Evolutionary conservation across 2,113 vertebrate species (phyloP), one percentile per base, ranked within the genome.

Genomic region (Rhinichthys klamathensis): DNA sequence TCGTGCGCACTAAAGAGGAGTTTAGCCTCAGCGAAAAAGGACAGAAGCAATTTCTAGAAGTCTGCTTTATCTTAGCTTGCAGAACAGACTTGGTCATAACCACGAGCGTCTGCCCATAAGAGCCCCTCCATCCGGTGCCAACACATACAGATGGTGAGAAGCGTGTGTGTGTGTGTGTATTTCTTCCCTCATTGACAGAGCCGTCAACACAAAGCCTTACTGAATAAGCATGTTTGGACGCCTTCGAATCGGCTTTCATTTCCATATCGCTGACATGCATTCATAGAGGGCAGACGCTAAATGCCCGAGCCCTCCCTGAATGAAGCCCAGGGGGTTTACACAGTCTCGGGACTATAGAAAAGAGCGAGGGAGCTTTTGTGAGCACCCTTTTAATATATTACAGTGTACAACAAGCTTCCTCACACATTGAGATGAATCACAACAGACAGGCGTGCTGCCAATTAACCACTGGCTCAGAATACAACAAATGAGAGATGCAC

Each of bases 201-300:
- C 69, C 44, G 2, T 79, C 69, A 16, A 74, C 44, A 88, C 30
- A 84, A 77, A 74, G 74, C 75, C 9, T 16, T 30, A 32, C 60
- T 86, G 32, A 84, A 85, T 61, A 82, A 74, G 84, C 80, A 46
- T 81, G 72, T 89, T 88, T 76, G 86, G 87, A 88, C 35, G 86
- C 69, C 85, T 85, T 79, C 67, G 87, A 86, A 86, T 90, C 11
- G 30, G 69, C 46, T 86, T 80, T 75, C 21, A 91, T 90, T 86
- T 90, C 89, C 90, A 87, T 92, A 92, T 92, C 75, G 4, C 84
- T 38, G 61, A 79, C 85, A 89, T 81, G 73, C 92, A 90, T 91
- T 90, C 27, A 32, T 82, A 81, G 80, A 44, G 70, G n/a, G 54
- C 54, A 78, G 73, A 67, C 25, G 21, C 30, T 69, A 61, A 61